These are phyloP conservation scores for Plagodis pulveraria DNA, from an alignment of 2,888 invertebrate species.

Conservation along the genomic window DNA sequence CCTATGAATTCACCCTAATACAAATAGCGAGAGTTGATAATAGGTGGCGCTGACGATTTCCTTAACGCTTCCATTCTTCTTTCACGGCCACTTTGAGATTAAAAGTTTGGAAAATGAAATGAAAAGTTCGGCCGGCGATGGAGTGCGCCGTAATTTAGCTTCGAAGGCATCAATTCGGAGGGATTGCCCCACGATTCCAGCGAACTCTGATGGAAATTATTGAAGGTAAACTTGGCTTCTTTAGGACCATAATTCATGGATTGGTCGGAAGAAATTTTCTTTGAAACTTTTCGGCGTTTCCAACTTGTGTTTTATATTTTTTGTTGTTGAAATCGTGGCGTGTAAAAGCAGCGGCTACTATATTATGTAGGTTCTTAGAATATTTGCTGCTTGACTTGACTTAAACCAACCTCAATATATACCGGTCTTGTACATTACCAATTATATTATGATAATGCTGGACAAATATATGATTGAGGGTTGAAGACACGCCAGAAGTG, in stretches of 20 bases:
- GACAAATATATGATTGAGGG: too few relatives aligned
- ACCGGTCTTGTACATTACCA: too few relatives aligned
- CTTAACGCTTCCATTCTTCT: slow-evolving; percentile 81
- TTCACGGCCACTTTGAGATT: slow-evolving; percentile 85
- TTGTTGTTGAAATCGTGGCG: too few relatives aligned
- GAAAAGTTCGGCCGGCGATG: slow-evolving; percentile 67
- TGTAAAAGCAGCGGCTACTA: too few relatives aligned
- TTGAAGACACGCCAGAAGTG: too few relatives aligned
- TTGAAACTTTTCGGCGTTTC: too few relatives aligned
- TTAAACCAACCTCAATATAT: too few relatives aligned
- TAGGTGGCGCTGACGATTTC: slow-evolving; percentile 82
- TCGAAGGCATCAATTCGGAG: slow-evolving; percentile 57
- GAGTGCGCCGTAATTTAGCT: slow-evolving; percentile 52
- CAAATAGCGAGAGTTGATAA: slow-evolving; percentile 69
- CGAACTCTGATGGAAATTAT: slow-evolving; percentile 32
- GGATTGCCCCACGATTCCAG: slow-evolving; percentile 28
- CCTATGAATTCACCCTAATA: slow-evolving; percentile 26
- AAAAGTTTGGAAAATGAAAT: slow-evolving; percentile 82
- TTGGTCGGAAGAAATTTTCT: background rate
- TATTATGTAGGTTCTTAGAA: too few relatives aligned
- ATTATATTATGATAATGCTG: too few relatives aligned
- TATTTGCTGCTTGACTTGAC: too few relatives aligned
- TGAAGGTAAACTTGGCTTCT: slow-evolving; percentile 22
- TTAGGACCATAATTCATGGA: slow-evolving; percentile 27
- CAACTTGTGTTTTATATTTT: too few relatives aligned